Evolutionary conservation across 2,113 vertebrate species (phyloP).

Genomic region (Cynopterus brachyotis): DNA sequence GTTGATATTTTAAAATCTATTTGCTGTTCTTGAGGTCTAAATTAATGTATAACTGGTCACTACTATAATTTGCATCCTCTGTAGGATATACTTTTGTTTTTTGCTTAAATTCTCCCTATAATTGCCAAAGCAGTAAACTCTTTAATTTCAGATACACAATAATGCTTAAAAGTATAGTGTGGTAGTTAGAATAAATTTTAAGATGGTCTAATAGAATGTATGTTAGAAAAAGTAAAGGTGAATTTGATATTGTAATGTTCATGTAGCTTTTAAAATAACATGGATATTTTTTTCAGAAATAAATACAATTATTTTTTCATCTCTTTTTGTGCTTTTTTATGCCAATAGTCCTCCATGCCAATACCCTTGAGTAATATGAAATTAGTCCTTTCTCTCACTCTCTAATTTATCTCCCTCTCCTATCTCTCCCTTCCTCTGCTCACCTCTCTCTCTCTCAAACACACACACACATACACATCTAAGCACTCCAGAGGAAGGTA

Average conservation of each 20-base stretch:
- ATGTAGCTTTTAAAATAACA: background rate
- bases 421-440: background rate
- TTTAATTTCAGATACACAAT: constrained; percentile 49
- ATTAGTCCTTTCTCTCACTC: background rate
- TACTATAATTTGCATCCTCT: constrained; percentile 40
- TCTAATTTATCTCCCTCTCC: too few species aligned
- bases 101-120: constrained; percentile 45
- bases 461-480: too few species aligned
- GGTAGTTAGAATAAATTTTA: constrained; percentile 25
- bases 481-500: background rate
- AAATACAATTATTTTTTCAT: background rate
- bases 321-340: background rate
- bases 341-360: background rate
- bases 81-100: constrained; percentile 36
- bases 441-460: too few species aligned
- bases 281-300: background rate
- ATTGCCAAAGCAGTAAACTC: background rate
- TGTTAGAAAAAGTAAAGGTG: constrained; percentile 7
- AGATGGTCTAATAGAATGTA: background rate
- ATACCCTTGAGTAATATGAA: background rate
- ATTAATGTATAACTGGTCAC: background rate
- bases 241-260: background rate
- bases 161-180: constrained; percentile 4
- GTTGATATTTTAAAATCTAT: constrained; percentile 35
- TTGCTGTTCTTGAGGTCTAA: constrained; percentile 52